Base-by-base conservation (phyloP, 2,113 vertebrate genomes). In the Genyomyrus donnyi region DNA sequence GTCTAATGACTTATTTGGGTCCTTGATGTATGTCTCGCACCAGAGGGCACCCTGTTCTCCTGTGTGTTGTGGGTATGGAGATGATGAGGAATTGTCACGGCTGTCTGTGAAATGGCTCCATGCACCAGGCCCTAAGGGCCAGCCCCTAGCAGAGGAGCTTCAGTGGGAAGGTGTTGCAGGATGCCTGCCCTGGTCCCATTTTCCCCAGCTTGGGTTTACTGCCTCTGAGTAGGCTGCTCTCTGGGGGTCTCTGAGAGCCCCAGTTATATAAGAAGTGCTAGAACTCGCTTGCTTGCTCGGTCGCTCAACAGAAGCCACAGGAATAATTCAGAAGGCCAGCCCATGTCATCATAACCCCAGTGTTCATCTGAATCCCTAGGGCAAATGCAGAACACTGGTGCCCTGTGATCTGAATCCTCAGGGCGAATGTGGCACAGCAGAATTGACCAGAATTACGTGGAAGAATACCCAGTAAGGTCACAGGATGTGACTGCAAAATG, bases 11-110 rank as follows among this genome's bases (percentile, higher is more conserved):
- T 93, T 94, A 93, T 94, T 89, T 49, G 92, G 93, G 91, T 93
- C 91, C 92, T 94, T 91, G 94, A 95, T 91, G 90, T 90, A 90
- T 93, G 94, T 94, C 93, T 93, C 92, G 80, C 93, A 91, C 95
- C 92, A 92, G 92, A 92, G 95, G 94, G 93, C 92, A 93, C 90
- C 92, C 90, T 92, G 94, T 93, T 94, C 93, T 92, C 92, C 90
- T 90, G 91, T 94, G 94, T 70, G 95, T 94, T 92, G 93, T 95
- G 93, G 93, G 92, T 91, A 92, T 91, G 93, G 90, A 83, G 94
- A 95, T 94, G 94, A 95, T 94, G 91, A 93, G 92, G 94, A 95
- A 95, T 95, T 94, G 94, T 93, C 94, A 93, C 89, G 90, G 91
- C 90, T 89, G 89, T 80, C 48, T 49, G 31, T 42, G 39, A 88